phyloP scores from a whole-genome alignment of 2,797 vertebrate genomes.

The Spondyliosoma cantharus region DNA sequence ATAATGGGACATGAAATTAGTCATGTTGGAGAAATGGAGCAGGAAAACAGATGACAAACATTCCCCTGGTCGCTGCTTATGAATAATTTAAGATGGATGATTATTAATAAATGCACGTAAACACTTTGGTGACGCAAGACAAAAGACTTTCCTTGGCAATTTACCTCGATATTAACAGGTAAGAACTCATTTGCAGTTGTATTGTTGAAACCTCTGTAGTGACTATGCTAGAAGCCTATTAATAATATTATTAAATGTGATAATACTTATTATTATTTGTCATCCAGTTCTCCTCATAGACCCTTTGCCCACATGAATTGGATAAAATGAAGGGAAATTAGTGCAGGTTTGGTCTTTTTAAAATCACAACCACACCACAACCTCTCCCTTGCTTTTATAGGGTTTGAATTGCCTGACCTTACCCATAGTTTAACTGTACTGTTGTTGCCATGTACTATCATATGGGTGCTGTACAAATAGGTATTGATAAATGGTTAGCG shows the following conservation, averaged over 20 bases:
- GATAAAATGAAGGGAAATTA: background rate
- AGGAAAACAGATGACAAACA: slow-evolving; percentile 24
- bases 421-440: background rate
- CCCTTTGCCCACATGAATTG: too few species aligned
- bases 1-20: slow-evolving; percentile 47
- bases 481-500: background rate
- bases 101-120: slow-evolving; percentile 8
- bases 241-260: background rate
- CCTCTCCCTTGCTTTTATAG: background rate
- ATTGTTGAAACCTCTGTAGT: background rate
- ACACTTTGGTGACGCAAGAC: background rate
- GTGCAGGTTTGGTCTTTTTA: too few species aligned
- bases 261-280: background rate
- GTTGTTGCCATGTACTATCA: background rate
- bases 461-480: background rate
- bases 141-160: background rate
- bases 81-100: slow-evolving; percentile 4
- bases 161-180: background rate
- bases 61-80: background rate
- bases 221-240: background rate
- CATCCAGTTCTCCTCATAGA: too few species aligned
- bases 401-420: background rate
- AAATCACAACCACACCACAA: background rate
- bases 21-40: slow-evolving; percentile 17
- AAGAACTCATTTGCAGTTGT: background rate